phyloP scores from a whole-genome alignment of 2,797 vertebrate genomes.

The Picus viridis region DNA sequence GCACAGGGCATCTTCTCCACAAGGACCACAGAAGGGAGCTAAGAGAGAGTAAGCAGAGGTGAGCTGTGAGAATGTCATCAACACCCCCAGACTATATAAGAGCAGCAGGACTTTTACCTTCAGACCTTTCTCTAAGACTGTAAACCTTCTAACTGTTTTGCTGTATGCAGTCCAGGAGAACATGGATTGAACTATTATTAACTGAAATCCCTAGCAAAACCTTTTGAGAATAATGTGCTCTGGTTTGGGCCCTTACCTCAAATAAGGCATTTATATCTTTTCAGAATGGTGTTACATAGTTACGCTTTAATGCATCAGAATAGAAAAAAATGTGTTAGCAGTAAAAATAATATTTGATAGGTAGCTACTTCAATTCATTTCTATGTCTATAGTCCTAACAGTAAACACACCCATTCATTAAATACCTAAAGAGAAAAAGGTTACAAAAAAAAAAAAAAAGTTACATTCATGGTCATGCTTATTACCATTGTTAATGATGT shows the following conservation, averaged over 20 bases:
- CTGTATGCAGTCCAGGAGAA: neutral
- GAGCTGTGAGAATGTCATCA: neutral
- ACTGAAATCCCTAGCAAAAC: neutral
- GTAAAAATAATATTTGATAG: neutral
- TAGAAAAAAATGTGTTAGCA: neutral
- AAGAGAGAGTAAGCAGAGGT: neutral
- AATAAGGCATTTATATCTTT: neutral
- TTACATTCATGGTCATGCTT: neutral
- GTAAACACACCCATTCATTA: fast-evolving
- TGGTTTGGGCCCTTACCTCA: neutral
- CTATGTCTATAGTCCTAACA: neutral
- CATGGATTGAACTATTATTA: neutral
- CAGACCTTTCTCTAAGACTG: neutral
- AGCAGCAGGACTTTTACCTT: neutral
- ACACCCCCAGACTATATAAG: neutral
- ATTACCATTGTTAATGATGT: neutral
- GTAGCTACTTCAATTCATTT: neutral
- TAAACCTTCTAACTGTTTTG: neutral
- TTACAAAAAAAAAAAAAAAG: neutral
- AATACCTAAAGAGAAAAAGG: neutral
- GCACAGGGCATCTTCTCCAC: neutral
- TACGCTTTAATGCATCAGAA: neutral
- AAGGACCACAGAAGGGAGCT: neutral
- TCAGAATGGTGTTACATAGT: neutral
- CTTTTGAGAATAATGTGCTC: neutral